Evolutionary conservation across 1,140 invertebrate genomes (phyloP).

Genomic region (Semibalanus balanoides): DNA sequence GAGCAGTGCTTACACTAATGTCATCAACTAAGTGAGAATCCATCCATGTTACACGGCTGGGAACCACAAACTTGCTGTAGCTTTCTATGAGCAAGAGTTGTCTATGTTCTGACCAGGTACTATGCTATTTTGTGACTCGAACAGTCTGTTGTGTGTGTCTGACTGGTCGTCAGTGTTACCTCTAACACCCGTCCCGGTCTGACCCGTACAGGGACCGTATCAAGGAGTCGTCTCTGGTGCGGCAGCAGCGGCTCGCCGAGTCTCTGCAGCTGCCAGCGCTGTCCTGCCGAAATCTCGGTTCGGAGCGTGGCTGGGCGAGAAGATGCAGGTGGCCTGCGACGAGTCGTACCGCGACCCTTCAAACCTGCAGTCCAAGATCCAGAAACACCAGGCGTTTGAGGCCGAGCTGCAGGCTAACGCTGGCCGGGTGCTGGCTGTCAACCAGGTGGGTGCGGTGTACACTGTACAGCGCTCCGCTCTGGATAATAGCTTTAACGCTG

Average conservation of each 20-base stretch:
- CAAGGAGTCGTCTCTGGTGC: slow-evolving; percentile 39
- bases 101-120: too few relatives aligned
- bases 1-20: too few relatives aligned
- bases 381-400: slow-evolving; percentile 91
- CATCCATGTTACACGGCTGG: too few relatives aligned
- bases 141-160: slow-evolving; percentile 4
- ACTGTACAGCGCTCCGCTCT: too few relatives aligned
- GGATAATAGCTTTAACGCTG: too few relatives aligned
- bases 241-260: slow-evolving; percentile 54
- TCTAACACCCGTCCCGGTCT: slow-evolving; percentile 21
- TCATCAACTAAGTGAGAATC: too few relatives aligned
- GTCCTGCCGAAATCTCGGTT: slow-evolving; percentile 72
- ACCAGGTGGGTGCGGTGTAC: slow-evolving; percentile 68
- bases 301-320: slow-evolving; percentile 24
- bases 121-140: too few relatives aligned
- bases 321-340: slow-evolving; percentile 70
- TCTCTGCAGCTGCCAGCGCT: slow-evolving; percentile 68
- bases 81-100: too few relatives aligned
- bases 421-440: slow-evolving; percentile 62
- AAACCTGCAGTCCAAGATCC: slow-evolving; percentile 90
- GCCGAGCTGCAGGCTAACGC: slow-evolving; percentile 86
- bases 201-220: slow-evolving; percentile 46
- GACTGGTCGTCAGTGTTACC: not conserved
- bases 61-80: too few relatives aligned
- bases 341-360: slow-evolving; percentile 84